Evolutionary conservation across 2,113 vertebrate species (phyloP).

Genomic region (Rhinolophus sinicus): DNA sequence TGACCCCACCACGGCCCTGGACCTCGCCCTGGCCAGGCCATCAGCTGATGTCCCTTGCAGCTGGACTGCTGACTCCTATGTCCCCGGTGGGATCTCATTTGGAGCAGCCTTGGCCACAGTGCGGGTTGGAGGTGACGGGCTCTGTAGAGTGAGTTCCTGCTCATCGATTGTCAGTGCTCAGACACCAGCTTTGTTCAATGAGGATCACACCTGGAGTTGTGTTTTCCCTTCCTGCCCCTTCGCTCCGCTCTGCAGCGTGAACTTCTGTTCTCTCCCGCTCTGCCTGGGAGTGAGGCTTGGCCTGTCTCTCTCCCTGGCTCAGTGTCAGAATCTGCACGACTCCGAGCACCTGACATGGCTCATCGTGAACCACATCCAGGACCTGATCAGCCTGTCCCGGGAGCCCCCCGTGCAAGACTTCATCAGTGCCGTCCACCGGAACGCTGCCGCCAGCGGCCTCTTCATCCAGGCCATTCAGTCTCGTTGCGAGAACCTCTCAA

Average conservation of each 20-base stretch:
- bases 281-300: not conserved
- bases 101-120: rapidly evolving
- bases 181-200: rapidly evolving
- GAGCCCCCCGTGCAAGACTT: constrained; percentile 99
- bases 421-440: constrained; percentile 97
- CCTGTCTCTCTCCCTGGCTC: not conserved
- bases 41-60: not conserved
- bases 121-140: rapidly evolving
- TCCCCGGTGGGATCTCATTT: no score
- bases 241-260: not conserved
- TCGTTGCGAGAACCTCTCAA: constrained; percentile 94
- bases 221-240: not conserved
- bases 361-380: constrained; percentile 96
- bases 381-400: constrained; percentile 95
- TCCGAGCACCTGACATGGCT: constrained; percentile 98
- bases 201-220: not conserved
- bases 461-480: constrained; percentile 99
- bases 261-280: not conserved
- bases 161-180: not conserved
- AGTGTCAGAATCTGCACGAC: constrained; percentile 99
- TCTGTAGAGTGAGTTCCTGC: not conserved
- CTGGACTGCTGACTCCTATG: rapidly evolving
- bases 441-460: constrained; percentile 97
- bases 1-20: not conserved
- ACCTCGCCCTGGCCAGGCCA: not conserved